These are phyloP conservation scores for Peucedramus taeniatus DNA, from an alignment of 2,113 vertebrate species.

Conservation along the genomic window DNA sequence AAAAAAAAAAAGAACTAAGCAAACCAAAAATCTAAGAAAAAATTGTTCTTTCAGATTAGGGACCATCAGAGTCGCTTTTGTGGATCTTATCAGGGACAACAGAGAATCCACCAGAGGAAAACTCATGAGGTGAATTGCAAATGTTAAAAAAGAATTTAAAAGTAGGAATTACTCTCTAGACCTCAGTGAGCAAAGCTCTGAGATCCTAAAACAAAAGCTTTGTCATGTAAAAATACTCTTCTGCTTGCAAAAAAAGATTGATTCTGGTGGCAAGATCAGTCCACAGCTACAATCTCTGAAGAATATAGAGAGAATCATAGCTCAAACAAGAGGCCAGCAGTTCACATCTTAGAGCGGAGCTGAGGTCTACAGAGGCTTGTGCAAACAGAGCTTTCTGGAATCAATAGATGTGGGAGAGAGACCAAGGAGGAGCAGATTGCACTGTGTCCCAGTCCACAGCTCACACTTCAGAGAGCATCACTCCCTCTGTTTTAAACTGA, in stretches of 20 bases:
- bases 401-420: not conserved
- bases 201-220: not conserved
- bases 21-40: not conserved
- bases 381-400: not conserved
- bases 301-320: not conserved
- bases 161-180: not conserved
- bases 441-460: not conserved
- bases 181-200: not conserved
- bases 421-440: not conserved
- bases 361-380: not conserved
- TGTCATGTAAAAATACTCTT: not conserved
- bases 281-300: not conserved
- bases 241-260: not conserved
- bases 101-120: not conserved
- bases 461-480: not conserved
- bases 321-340: not conserved
- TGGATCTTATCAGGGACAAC: not conserved
- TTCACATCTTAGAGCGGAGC: not conserved
- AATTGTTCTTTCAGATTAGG: not conserved
- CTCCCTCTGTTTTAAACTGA: not conserved
- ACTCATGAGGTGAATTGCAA: not conserved
- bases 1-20: not conserved
- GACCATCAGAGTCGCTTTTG: not conserved
- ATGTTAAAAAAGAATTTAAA: not conserved
- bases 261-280: not conserved